Conservation (phyloP, 2,797 vertebrate genomes). For the Sylvilagus floridanus region DNA sequence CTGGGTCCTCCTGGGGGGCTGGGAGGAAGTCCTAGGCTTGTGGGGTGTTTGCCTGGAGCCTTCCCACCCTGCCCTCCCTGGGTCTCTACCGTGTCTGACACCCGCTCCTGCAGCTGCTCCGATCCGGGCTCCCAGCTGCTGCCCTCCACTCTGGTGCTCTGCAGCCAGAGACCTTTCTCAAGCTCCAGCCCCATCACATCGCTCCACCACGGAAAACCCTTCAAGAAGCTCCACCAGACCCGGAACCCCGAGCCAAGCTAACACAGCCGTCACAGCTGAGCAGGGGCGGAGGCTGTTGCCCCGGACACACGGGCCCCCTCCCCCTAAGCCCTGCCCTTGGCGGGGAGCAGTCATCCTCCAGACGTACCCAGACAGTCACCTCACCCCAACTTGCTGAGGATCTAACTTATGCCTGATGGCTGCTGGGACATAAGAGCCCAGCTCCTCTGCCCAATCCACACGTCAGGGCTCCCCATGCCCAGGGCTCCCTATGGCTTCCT, state of each 20-base stretch:
- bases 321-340: background rate
- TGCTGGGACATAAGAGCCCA: no score
- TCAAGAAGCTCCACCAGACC: background rate
- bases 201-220: background rate
- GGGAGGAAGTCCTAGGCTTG: background rate
- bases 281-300: background rate
- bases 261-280: background rate
- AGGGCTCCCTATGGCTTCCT: fast-evolving
- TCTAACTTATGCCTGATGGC: background rate
- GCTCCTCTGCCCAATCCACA: background rate
- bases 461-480: background rate
- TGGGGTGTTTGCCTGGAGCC: no score
- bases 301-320: background rate
- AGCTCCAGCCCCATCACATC: fast-evolving
- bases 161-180: background rate
- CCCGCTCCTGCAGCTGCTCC: no score
- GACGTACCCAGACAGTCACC: background rate
- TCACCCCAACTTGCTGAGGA: background rate
- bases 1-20: background rate
- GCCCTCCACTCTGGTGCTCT: background rate
- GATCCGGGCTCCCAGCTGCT: no score
- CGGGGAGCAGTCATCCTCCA: background rate
- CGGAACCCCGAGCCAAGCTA: background rate
- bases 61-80: background rate
- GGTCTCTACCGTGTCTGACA: background rate